Evolutionary conservation across 2,113 vertebrate genomes (phyloP), one percentile per base, ranked within the genome.

Genomic region (Trematocara unimaculatum): DNA sequence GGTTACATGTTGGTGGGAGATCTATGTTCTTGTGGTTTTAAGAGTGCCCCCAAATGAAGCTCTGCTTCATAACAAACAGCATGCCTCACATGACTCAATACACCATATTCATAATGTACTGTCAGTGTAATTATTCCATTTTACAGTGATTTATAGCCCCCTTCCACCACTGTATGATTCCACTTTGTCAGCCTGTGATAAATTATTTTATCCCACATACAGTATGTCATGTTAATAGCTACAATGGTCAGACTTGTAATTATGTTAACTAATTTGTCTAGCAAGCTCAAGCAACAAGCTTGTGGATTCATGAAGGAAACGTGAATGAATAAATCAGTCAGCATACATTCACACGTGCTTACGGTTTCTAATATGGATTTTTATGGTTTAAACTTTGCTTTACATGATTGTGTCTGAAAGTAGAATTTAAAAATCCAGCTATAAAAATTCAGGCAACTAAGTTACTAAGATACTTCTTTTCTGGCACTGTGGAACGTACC

Each of bases 211-310:
- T 45, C n/a, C 47, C 62, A 85, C 42, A 82, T 84, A n/a, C 31
- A 40, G 64, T 42, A 78, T 47, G 51, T 82, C 64, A 64, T 67
- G 67, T 72, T 70, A 85, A 89, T 85, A 81, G 62, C 64, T 55
- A 31, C 55, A 83, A 45, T 45, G 35, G 84, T 83, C 86, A 31
- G 79, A 83, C 49, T 79, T 87, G 49, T 91, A 90, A 90, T 89
- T 90, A 83, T 64, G 81, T 89, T 42, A 55, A 42, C 29, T 90
- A 53, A 82, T 89, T 85, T 85, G 77, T 91, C 80, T 56, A 20
- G 79, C 83, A 56, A 26, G 79, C 70, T 87, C 79, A 12, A 8
- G 62, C 47, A 80, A 83, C 78, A 77, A 49, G 49, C 47, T 58
- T 81, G 89, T 67, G 81, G 91, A 88, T 91, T 89, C 64, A 85